phyloP scores from a whole-genome alignment of 2,888 invertebrate species.

The Hypolimnas misippus region DNA sequence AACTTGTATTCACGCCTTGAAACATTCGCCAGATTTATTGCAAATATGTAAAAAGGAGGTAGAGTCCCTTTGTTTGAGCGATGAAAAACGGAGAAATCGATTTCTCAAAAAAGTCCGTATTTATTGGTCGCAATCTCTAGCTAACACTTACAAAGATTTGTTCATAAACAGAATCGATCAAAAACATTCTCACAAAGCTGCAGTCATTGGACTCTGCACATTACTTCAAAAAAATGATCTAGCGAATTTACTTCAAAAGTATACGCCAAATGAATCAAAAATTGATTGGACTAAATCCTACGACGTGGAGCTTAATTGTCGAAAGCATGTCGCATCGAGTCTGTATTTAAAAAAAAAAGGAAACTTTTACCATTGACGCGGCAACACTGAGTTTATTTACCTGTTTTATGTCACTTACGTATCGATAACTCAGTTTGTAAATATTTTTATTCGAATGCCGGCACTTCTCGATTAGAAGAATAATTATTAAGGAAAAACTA shows the following conservation, averaged over 20 bases:
- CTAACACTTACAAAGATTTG: conserved; percentile 49
- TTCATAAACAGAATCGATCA: conserved; percentile 52
- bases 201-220: conserved; percentile 53
- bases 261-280: conserved; percentile 56
- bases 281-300: conserved; percentile 61
- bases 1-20: conserved; percentile 63
- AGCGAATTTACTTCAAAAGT: conserved; percentile 51
- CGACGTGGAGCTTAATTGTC: conserved; percentile 51
- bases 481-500: too few relatives aligned
- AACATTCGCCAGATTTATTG: conserved; percentile 61
- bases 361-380: too few relatives aligned
- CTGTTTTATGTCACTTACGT: too few relatives aligned
- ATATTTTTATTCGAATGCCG: too few relatives aligned
- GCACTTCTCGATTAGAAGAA: too few relatives aligned
- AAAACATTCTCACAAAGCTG: conserved; percentile 50
- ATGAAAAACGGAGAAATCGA: conserved; percentile 48
- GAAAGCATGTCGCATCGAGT: conserved; percentile 56
- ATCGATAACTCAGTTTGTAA: too few relatives aligned
- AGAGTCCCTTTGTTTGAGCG: conserved; percentile 49
- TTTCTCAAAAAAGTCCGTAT: conserved; percentile 59
- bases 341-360: too few relatives aligned
- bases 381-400: too few relatives aligned
- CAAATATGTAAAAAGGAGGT: conserved; percentile 49
- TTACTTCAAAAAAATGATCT: conserved; percentile 55
- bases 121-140: conserved; percentile 61